Percentiles rank a stretch among this genome's conserved stretches.
Evolutionary conservation across 2,797 vertebrate species (phyloP).

Genomic region (Florisuga fusca): DNA sequence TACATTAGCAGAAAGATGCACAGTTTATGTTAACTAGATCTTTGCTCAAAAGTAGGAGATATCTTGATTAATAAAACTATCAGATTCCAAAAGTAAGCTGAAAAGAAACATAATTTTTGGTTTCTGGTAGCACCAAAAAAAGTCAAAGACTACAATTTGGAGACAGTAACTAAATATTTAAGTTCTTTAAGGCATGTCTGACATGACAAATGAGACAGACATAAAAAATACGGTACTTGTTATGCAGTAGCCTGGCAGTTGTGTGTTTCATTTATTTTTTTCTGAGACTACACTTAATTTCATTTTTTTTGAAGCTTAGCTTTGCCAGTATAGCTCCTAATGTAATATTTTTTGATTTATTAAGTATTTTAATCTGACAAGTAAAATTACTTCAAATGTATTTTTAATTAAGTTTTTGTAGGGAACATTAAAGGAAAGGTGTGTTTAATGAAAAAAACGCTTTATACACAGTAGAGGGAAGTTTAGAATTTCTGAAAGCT

Average conservation of each 20-base stretch:
- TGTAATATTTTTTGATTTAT: background rate
- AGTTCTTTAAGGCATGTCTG: background rate
- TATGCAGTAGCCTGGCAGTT: background rate
- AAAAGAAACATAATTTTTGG: background rate
- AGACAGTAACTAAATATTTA: background rate
- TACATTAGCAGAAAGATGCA: background rate
- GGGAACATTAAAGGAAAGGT: background rate
- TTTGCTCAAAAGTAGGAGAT: background rate
- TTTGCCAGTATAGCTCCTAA: background rate
- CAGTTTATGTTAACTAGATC: background rate
- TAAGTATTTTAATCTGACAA: background rate
- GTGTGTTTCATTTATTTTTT: background rate
- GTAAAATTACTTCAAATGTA: background rate
- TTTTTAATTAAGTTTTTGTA: background rate
- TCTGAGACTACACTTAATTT: background rate
- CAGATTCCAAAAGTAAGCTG: background rate
- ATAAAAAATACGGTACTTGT: background rate
- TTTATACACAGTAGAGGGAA: background rate
- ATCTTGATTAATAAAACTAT: constrained; percentile 2
- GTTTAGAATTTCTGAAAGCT: constrained; percentile 6
- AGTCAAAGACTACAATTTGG: background rate
- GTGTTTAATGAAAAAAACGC: background rate
- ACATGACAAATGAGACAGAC: background rate
- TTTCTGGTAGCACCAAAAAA: background rate
- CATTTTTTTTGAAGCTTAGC: background rate